Percentiles rank a stretch among this genome's conserved stretches.
phyloP scores from a whole-genome alignment of 2,113 vertebrate genomes.

The Eonycteris spelaea region DNA sequence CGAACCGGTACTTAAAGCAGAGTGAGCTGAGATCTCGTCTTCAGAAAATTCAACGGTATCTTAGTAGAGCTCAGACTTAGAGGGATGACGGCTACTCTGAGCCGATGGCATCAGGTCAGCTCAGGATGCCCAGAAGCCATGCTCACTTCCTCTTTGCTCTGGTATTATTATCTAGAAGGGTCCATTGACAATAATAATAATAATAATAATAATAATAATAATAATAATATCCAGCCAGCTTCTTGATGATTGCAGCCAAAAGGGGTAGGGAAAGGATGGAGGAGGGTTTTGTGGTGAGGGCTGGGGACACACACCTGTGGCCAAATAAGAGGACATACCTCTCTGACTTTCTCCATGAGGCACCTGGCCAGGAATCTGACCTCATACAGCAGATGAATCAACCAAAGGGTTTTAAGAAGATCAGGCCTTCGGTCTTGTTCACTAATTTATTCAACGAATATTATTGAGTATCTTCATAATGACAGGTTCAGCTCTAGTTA shows the following conservation, averaged over 20 bases:
- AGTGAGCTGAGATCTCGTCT: neutral
- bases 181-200: neutral
- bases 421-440: neutral
- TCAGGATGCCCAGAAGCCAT: neutral
- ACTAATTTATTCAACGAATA: neutral
- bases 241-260: neutral
- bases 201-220: neutral
- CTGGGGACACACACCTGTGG: neutral
- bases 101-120: neutral
- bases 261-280: neutral
- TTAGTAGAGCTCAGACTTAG: neutral
- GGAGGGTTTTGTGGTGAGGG: neutral
- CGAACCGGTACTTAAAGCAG: neutral
- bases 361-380: neutral
- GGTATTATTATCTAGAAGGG: neutral
- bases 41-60: neutral
- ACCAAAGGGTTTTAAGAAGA: neutral
- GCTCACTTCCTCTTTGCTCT: neutral
- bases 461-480: neutral
- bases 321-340: neutral
- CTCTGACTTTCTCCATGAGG: neutral
- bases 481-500: neutral
- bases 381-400: neutral
- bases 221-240: neutral
- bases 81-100: neutral